Conservation (phyloP, 2,113 vertebrate species). For the Scolopax mira region DNA sequence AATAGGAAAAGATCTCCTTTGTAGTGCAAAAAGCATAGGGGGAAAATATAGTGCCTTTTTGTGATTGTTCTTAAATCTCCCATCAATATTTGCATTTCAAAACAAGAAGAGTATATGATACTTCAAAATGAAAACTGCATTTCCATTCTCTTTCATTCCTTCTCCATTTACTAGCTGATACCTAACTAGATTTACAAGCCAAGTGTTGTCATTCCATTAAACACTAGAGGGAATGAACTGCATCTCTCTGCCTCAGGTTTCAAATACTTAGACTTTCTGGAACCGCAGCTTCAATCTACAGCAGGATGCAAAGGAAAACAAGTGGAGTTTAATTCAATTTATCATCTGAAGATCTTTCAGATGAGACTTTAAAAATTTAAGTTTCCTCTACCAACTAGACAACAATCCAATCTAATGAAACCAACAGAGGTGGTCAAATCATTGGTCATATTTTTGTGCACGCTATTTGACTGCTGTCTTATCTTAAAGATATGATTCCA, state of each 20-base stretch:
- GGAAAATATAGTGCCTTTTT: neutral
- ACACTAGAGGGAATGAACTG: neutral
- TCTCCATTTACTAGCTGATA: neutral
- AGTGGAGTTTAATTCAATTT: neutral
- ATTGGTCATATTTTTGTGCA: neutral
- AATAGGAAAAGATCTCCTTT: neutral
- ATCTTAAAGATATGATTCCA: neutral
- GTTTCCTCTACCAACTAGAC: neutral
- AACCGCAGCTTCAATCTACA: neutral
- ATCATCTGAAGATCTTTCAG: neutral
- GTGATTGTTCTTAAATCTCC: neutral
- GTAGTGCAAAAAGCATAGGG: neutral
- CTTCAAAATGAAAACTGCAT: neutral
- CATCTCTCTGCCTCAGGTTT: neutral
- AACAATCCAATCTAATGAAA: neutral
- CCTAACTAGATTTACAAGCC: neutral
- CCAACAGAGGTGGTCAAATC: neutral
- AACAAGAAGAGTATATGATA: neutral
- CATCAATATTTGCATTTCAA: neutral
- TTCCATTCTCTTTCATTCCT: neutral
- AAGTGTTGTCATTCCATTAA: neutral
- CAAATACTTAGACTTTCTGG: neutral
- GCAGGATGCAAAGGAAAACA: neutral
- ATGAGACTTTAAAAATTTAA: neutral
- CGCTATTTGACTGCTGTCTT: neutral